These are phyloP conservation scores for Cyclina sinensis DNA, from an alignment of 1,140 invertebrate genomes.

Conservation along the genomic window DNA sequence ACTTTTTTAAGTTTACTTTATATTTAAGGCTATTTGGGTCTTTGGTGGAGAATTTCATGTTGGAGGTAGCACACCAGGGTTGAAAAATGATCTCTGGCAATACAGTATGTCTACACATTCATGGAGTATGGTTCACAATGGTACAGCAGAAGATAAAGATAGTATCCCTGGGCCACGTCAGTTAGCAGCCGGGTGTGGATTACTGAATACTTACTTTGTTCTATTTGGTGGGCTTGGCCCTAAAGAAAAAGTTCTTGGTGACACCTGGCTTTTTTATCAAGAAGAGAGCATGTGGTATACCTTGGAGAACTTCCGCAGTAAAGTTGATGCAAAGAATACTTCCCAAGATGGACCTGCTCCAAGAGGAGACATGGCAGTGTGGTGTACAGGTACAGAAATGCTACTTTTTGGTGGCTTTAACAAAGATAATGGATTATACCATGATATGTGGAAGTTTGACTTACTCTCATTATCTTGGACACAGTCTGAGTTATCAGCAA, in stretches of 20 bases:
- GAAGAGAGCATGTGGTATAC: constrained; percentile 67
- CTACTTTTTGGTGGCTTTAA: constrained; percentile 75
- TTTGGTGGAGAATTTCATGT: constrained; percentile 74
- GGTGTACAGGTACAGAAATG: constrained; percentile 70
- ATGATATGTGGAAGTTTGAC: constrained; percentile 75
- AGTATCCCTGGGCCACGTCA: constrained; percentile 67
- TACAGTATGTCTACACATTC: constrained; percentile 33
- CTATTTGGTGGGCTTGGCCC: constrained; percentile 73
- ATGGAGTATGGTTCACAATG: constrained; percentile 72
- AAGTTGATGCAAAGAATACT: constrained; percentile 8
- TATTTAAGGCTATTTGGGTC: constrained; percentile 71
- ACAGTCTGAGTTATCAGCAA: constrained; percentile 45
- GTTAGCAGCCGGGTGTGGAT: constrained; percentile 70
- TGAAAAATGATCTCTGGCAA: constrained; percentile 77
- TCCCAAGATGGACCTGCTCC: constrained; percentile 36
- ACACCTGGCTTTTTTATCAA: constrained; percentile 74
- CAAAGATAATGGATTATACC: constrained; percentile 62
- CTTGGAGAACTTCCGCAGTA: constrained; percentile 30
- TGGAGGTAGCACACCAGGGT: constrained; percentile 18
- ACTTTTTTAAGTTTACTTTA: no score
- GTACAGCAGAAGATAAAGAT: constrained; percentile 32
- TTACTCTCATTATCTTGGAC: constrained; percentile 70
- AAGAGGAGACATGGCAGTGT: constrained; percentile 69
- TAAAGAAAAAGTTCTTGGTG: constrained; percentile 64
- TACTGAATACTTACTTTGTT: constrained; percentile 66